phyloP scores from a whole-genome alignment of 2,888 invertebrate genomes.

The Emmelina monodactyla region DNA sequence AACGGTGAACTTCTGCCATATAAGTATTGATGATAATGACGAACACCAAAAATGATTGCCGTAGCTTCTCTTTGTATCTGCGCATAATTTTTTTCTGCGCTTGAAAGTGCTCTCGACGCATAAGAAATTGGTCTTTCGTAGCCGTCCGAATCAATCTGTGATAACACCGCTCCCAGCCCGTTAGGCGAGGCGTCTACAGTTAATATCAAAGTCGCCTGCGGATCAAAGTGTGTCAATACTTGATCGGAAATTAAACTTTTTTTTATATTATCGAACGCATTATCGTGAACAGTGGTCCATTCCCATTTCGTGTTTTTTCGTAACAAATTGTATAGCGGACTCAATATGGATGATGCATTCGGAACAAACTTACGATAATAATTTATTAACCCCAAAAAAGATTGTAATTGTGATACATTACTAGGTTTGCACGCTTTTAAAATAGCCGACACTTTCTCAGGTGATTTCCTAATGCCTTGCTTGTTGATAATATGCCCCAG shows the following conservation, averaged over 20 bases:
- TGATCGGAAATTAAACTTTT: background rate
- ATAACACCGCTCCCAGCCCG: background rate
- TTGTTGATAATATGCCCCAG: background rate
- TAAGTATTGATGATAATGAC: no score
- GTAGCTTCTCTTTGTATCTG: conserved; percentile 7
- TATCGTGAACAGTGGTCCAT: background rate
- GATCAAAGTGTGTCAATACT: background rate
- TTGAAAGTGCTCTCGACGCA: background rate
- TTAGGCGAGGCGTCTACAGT: background rate
- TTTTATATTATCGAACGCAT: background rate
- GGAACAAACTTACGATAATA: no score
- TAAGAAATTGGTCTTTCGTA: background rate
- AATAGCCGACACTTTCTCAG: background rate
- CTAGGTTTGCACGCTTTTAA: background rate
- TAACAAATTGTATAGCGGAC: background rate
- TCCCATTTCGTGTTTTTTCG: background rate
- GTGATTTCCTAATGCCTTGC: background rate
- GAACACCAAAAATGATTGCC: conserved; percentile 4
- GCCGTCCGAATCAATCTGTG: background rate
- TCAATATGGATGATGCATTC: background rate
- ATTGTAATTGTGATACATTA: background rate
- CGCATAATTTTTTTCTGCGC: conserved; percentile 4
- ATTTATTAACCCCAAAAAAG: background rate
- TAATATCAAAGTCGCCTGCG: background rate
- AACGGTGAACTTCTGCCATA: no score